Conservation (phyloP, 2,888 invertebrate species). For the Schizotus pectinicornis region DNA sequence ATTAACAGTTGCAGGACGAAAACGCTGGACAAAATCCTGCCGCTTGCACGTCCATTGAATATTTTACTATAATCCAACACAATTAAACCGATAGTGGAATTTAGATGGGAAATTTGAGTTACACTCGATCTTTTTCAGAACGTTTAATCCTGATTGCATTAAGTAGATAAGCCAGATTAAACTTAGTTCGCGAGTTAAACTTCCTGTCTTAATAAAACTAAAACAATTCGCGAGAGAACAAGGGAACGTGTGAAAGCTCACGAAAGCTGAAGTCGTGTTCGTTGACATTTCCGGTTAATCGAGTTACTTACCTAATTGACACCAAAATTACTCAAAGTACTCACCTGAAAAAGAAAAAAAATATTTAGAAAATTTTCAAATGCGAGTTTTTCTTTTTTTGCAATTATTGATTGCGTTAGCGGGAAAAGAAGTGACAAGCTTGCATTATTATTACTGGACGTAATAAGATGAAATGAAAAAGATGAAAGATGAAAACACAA, state of each 20-base stretch:
- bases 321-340: no score
- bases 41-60: no score
- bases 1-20: background rate
- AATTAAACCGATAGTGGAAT: background rate
- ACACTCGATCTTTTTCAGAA: constrained; percentile 4
- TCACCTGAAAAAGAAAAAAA: background rate
- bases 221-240: background rate
- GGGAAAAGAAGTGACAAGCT: background rate
- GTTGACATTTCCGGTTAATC: no score
- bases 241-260: no score
- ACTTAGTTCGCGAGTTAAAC: constrained; percentile 1
- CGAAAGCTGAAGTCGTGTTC: no score
- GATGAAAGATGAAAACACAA: constrained; percentile 4
- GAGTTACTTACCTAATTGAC: no score
- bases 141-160: background rate
- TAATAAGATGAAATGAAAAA: background rate
- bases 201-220: constrained; percentile 1
- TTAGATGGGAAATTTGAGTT: constrained; percentile 1
- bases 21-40: background rate
- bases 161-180: background rate
- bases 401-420: background rate
- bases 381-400: no score
- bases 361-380: no score
- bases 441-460: background rate
- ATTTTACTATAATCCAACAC: no score